These are phyloP conservation scores for Bombus sibiricus DNA, from an alignment of 1,140 invertebrate genomes.

Conservation along the genomic window DNA sequence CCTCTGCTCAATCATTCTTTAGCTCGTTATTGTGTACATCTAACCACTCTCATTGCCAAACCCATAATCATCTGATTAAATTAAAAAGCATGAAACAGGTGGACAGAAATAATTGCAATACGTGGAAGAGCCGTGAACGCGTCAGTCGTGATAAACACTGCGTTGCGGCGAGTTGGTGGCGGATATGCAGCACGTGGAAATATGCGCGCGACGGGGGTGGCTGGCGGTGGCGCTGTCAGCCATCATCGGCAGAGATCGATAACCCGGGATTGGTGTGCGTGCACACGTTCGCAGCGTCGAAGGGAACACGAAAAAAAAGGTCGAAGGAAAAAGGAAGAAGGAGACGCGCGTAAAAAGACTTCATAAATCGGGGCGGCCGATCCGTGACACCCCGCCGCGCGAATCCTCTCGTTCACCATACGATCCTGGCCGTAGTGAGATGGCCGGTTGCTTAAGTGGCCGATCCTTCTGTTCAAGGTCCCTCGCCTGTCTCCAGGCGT, in stretches of 20 bases:
- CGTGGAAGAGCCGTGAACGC: not conserved
- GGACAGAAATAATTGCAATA: not conserved
- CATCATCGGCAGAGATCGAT: constrained; percentile 66
- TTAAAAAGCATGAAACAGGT: not conserved
- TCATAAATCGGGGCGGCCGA: constrained; percentile 58
- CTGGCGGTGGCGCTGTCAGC: constrained; percentile 63
- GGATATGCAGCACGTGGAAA: constrained; percentile 35
- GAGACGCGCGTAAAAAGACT: constrained; percentile 59
- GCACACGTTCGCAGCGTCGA: constrained; percentile 27
- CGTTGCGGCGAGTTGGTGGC: not conserved
- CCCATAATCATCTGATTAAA: not conserved
- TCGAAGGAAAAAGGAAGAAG: constrained; percentile 53
- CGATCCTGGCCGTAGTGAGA: constrained; percentile 79
- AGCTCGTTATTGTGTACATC: not conserved
- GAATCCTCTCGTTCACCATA: constrained; percentile 72
- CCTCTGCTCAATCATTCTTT: too few relatives aligned
- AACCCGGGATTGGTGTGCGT: constrained; percentile 60
- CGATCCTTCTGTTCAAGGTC: constrained; percentile 14
- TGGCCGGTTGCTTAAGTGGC: constrained; percentile 79
- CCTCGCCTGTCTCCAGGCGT: constrained; percentile 70
- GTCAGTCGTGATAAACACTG: not conserved
- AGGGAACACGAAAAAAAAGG: constrained; percentile 50
- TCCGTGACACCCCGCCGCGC: constrained; percentile 31
- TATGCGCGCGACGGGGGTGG: constrained; percentile 43
- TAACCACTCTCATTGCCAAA: not conserved